Evolutionary conservation across 1,140 invertebrate genomes (phyloP).

Genomic region (Megalonaias nervosa): DNA sequence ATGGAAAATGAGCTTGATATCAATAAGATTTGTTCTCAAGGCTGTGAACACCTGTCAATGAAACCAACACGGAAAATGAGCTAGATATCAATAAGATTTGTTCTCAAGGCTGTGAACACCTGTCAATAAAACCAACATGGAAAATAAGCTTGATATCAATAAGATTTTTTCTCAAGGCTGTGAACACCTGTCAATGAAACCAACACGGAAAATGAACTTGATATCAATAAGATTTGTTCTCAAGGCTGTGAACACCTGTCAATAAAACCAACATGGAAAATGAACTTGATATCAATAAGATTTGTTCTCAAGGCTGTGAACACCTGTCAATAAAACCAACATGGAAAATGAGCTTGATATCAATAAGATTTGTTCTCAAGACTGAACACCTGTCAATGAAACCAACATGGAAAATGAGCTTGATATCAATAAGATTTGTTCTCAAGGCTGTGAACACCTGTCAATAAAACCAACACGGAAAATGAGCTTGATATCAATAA

Average conservation of each 20-base stretch:
- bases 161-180: slow-evolving; percentile 52
- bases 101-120: slow-evolving; percentile 67
- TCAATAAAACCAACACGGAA: background rate
- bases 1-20: background rate
- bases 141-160: background rate
- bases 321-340: slow-evolving; percentile 48
- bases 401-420: too few relatives aligned
- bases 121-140: slow-evolving; percentile 20
- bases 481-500: background rate
- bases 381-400: too few relatives aligned
- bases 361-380: background rate
- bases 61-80: too few relatives aligned
- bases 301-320: slow-evolving; percentile 65
- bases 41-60: too few relatives aligned
- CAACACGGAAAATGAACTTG: background rate
- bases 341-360: background rate
- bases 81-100: too few relatives aligned
- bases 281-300: too few relatives aligned
- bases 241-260: too few relatives aligned
- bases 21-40: background rate
- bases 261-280: too few relatives aligned
- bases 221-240: background rate
- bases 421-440: too few relatives aligned
- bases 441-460: slow-evolving; percentile 68
- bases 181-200: slow-evolving; percentile 59